Evolutionary conservation across 2,888 invertebrate species (phyloP).

Genomic region (Ormyrus nitidulus): DNA sequence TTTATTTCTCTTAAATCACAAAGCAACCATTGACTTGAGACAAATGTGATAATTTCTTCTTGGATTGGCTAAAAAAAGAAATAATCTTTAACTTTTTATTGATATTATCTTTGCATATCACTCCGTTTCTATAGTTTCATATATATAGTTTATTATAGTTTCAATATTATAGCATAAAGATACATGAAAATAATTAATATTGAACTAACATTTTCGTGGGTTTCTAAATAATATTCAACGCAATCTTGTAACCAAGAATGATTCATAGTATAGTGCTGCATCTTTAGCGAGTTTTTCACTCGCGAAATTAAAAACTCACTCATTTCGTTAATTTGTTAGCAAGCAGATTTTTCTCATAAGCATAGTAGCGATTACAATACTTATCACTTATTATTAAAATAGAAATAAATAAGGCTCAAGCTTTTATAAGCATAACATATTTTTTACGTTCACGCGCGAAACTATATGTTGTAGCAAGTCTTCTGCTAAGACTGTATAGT

Average conservation of each 20-base stretch:
- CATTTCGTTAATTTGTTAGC: conserved; percentile 58
- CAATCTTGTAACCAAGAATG: conserved; percentile 70
- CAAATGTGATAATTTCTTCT: conserved; percentile 78
- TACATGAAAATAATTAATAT: conserved; percentile 13
- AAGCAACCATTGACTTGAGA: conserved; percentile 82
- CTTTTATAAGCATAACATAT: too few species aligned
- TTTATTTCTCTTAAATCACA: conserved; percentile 80
- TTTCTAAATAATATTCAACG: conserved; percentile 66
- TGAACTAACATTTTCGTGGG: conserved; percentile 62
- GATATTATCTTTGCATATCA: not conserved
- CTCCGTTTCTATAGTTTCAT: too few species aligned
- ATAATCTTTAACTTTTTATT: not conserved
- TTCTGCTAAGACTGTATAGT: too few species aligned
- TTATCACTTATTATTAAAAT: too few species aligned
- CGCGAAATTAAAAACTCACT: conserved; percentile 57
- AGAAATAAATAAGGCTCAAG: too few species aligned
- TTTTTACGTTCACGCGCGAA: too few species aligned
- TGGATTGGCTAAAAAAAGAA: conserved; percentile 65
- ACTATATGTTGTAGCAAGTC: too few species aligned
- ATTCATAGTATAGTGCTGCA: conserved; percentile 67
- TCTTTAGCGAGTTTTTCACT: conserved; percentile 63
- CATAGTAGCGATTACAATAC: too few species aligned
- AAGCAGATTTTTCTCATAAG: not conserved
- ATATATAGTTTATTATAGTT: too few species aligned
- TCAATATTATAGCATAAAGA: conserved; percentile 1